Base-by-base conservation (phyloP, 2,797 vertebrate genomes). In the Xiphophorus birchmanni region DNA sequence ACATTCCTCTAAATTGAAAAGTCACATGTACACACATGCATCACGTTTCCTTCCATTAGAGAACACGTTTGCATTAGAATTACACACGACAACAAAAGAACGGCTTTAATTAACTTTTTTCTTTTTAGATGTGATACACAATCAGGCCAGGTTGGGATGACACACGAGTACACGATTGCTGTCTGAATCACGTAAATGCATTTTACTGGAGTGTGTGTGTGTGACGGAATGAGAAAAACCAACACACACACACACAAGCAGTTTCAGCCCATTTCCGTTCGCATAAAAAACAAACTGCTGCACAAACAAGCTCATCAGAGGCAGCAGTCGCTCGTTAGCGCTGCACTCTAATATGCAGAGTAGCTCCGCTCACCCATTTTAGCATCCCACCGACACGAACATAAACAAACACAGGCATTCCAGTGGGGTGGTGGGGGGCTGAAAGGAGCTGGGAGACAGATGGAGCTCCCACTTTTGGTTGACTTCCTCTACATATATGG, bases 231-330 rank as follows among this genome's bases (percentile, higher is more conserved):
- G 82, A 5, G 78, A 42, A 78, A 1, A 35, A 5, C 78, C 32
- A 32, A 32, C 32, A 32, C 32, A 32, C 32, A 32, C 32, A 32
- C 32, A 32, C 58, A n/a, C 77, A 76, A 69, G 72, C 0, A 73
- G 71, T 47, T 79, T 74, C 72, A 79, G 26, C 82, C 73, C 79
- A 93, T 92, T 92, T 91, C 89, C 81, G 93, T 93, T 87, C 67
- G 81, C 75, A 83, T 73, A 83, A 86, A 77, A 89, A 93, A 90
- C 78, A 88, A 92, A 84, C 76, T 8, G 78, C 50, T 15, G 77
- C 89, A 91, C 87, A 93, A 93, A 93, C 93, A 92, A 89, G 90
- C 92, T 94, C 92, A 94, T 94, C 93, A 95, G 90, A 91, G 86
- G 86, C 84, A 85, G 78, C 84, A 74, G 44, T 74, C 69, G 91